These are phyloP conservation scores for Amphipoea lucens DNA, from an alignment of 2,888 invertebrate genomes.

Conservation along the genomic window DNA sequence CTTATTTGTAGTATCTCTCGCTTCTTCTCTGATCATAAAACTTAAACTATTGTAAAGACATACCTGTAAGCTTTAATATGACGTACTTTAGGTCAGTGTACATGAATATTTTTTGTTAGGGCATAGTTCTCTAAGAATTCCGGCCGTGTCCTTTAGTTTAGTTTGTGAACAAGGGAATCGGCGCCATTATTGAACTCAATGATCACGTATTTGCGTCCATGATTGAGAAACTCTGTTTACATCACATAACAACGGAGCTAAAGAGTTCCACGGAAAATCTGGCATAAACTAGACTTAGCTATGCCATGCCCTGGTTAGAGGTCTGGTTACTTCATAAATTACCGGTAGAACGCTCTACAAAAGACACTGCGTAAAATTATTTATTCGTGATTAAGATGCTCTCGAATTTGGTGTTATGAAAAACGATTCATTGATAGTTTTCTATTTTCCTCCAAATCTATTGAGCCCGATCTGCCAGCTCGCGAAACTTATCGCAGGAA, in stretches of 20 bases:
- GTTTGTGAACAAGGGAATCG: too few relatives aligned
- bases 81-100: too few relatives aligned
- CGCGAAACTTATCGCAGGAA: neutral
- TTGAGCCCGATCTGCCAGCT: neutral
- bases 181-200: neutral
- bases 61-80: too few relatives aligned
- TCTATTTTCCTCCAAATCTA: neutral
- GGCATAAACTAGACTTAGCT: neutral
- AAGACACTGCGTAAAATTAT: neutral
- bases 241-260: neutral
- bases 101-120: too few relatives aligned
- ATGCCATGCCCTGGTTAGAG: neutral
- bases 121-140: too few relatives aligned
- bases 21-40: too few relatives aligned
- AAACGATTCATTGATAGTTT: neutral
- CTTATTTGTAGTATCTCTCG: too few relatives aligned
- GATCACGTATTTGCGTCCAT: neutral
- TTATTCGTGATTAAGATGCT: too few relatives aligned
- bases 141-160: too few relatives aligned
- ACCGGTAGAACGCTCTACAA: neutral
- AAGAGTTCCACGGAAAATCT: too few relatives aligned
- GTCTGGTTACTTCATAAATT: neutral
- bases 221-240: neutral
- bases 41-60: too few relatives aligned
- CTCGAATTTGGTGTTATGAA: neutral